A percentile compares a stretch with the other conserved stretches of the same genome.
Evolutionary conservation across 2,113 vertebrate species (phyloP).

Genomic region (Oncorhynchus gorbuscha): DNA sequence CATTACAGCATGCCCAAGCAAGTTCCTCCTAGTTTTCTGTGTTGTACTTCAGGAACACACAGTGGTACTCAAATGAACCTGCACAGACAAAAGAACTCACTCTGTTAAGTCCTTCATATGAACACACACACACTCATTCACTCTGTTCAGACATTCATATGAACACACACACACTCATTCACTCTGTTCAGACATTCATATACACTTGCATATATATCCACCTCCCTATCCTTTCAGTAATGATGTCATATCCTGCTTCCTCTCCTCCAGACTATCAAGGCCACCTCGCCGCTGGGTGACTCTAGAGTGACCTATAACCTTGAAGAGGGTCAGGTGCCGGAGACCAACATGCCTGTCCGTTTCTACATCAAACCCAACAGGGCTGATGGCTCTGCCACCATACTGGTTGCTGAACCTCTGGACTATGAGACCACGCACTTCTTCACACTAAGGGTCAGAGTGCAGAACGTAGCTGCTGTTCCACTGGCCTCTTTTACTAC

Average conservation of each 20-base stretch:
- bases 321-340: conserved; percentile 87
- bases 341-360: conserved; percentile 86
- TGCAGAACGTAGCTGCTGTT: conserved; percentile 82
- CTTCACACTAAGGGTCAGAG: conserved; percentile 80
- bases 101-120: not conserved
- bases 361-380: conserved; percentile 91
- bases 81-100: not conserved
- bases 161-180: conserved; percentile 5
- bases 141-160: not conserved
- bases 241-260: not conserved
- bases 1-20: conserved; percentile 24
- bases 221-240: not conserved
- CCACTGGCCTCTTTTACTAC: conserved; percentile 85
- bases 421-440: conserved; percentile 83
- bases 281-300: conserved; percentile 82
- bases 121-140: conserved; percentile 6
- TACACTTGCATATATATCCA: not conserved
- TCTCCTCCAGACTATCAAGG: conserved; percentile 79
- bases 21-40: conserved; percentile 14
- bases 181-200: not conserved
- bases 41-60: not conserved
- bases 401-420: conserved; percentile 85
- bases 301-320: conserved; percentile 86
- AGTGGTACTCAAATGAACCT: not conserved
- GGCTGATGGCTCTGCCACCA: conserved; percentile 81